Percentiles rank a stretch among this genome's conserved stretches.
Conservation (phyloP, 1,140 invertebrate species). For the Linepithema humile region DNA sequence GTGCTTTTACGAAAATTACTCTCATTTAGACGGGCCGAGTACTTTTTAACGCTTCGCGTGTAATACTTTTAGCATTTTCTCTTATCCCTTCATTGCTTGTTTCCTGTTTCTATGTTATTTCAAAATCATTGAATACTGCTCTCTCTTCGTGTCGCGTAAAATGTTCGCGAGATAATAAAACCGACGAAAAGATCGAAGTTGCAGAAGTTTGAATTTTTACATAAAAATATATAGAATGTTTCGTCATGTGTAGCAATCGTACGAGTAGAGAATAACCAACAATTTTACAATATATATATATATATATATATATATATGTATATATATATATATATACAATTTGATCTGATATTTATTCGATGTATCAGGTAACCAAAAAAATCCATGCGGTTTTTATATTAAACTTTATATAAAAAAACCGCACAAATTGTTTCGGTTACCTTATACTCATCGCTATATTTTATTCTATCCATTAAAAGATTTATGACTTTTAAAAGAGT, state of each 20-base stretch:
- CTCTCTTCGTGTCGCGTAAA: background rate
- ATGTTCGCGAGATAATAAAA: background rate
- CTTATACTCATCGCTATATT: too few species aligned
- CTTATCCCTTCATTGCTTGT: background rate
- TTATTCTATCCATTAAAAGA: too few species aligned
- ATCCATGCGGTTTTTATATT: too few species aligned
- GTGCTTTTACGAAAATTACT: slow-evolving; percentile 25
- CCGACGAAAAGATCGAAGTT: background rate
- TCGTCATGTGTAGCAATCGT: background rate
- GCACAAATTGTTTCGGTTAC: too few species aligned
- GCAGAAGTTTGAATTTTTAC: background rate
- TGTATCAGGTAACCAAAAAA: too few species aligned
- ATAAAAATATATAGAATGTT: background rate
- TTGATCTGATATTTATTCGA: too few species aligned
- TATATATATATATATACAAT: too few species aligned
- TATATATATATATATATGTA: too few species aligned
- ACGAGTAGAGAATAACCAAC: too few species aligned
- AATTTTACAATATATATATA: too few species aligned
- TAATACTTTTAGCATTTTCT: background rate
- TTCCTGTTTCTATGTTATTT: background rate
- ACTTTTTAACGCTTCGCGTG: background rate
- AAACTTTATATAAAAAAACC: too few species aligned
- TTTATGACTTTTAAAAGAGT: too few species aligned
- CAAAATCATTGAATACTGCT: background rate
- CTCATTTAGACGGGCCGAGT: background rate